These are phyloP conservation scores for Pristionchus arcanus DNA, from an alignment of 2,888 invertebrate genomes.

Conservation along the genomic window DNA sequence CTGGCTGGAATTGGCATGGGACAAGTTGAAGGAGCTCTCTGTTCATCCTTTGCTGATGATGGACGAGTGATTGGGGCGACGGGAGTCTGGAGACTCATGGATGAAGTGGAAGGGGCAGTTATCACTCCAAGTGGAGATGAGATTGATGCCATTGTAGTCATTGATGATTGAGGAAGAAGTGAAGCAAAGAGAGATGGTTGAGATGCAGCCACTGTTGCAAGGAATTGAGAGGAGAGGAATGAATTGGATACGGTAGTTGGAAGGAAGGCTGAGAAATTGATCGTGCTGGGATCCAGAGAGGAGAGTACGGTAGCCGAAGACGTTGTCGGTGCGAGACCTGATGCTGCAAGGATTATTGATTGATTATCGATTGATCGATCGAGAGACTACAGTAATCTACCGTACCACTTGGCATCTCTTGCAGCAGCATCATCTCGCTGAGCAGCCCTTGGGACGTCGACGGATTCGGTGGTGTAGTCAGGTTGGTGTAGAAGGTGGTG, in stretches of 20 bases:
- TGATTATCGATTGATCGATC: slow-evolving; percentile 1
- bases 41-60: neutral
- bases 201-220: neutral
- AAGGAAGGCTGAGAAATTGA: slow-evolving; percentile 14
- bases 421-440: slow-evolving; percentile 48
- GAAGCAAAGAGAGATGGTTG: neutral
- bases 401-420: slow-evolving; percentile 35
- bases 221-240: neutral
- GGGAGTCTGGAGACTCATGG: neutral
- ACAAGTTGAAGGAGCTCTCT: neutral
- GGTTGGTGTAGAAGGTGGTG: neutral
- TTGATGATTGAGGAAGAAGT: neutral
- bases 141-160: neutral
- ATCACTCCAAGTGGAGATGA: neutral
- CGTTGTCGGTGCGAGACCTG: neutral
- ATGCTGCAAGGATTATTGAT: slow-evolving; percentile 22
- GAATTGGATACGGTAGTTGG: slow-evolving; percentile 1
- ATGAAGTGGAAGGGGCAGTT: neutral
- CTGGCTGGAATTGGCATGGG: neutral
- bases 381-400: neutral
- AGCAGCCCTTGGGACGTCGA: neutral
- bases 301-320: slow-evolving; percentile 17
- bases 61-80: neutral
- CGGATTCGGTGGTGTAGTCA: slow-evolving; percentile 19
- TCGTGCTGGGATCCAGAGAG: neutral